phyloP scores from a whole-genome alignment of 2,113 vertebrate genomes.

The Nesospiza acunhae region DNA sequence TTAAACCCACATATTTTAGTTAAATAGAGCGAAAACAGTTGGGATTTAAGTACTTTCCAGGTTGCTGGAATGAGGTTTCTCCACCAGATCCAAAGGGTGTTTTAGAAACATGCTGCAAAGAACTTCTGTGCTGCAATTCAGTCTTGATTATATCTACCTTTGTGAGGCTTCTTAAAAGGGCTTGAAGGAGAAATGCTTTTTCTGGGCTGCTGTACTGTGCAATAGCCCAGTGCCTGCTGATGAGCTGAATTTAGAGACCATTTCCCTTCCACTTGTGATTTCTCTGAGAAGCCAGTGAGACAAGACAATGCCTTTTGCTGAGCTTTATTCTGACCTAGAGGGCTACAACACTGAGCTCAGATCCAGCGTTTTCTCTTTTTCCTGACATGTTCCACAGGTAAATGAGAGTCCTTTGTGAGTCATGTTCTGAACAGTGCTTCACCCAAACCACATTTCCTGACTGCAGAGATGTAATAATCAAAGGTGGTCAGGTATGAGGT shows the following conservation, averaged over 20 bases:
- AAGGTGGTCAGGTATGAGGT: not conserved
- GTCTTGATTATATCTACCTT: not conserved
- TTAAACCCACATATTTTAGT: not conserved
- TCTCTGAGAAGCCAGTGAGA: not conserved
- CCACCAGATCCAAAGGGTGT: not conserved
- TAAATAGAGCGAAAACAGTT: not conserved
- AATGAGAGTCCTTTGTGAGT: not conserved
- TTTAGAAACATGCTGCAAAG: constrained; percentile 35
- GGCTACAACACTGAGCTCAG: constrained; percentile 7
- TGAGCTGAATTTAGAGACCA: not conserved
- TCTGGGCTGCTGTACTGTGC: not conserved
- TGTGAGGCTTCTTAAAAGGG: constrained; percentile 41
- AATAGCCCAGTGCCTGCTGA: not conserved
- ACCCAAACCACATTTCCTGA: not conserved
- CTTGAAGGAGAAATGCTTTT: constrained; percentile 22
- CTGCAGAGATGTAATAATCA: not conserved
- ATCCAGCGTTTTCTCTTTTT: not conserved
- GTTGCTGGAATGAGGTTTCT: constrained; percentile 3
- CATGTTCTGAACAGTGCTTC: not conserved
- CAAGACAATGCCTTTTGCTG: not conserved
- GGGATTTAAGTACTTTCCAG: not conserved
- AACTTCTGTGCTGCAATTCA: constrained; percentile 16
- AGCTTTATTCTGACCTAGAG: not conserved
- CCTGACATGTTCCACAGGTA: not conserved
- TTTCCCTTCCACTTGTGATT: constrained; percentile 14